Evolutionary conservation across 2,113 vertebrate genomes (phyloP).

Genomic region (Oplegnathus fasciatus): DNA sequence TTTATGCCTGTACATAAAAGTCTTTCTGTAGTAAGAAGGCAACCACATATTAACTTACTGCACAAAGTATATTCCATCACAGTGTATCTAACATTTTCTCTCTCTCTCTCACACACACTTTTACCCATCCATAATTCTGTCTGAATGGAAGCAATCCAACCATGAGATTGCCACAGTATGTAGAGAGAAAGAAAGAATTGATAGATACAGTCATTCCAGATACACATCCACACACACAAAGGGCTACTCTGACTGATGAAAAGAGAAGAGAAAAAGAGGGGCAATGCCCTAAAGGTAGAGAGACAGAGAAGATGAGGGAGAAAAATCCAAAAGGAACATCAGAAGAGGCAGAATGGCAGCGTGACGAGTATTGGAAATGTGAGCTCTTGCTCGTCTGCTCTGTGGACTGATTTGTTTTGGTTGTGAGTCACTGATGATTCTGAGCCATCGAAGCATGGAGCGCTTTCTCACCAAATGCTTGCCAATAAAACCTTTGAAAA

Average conservation of each 20-base stretch:
- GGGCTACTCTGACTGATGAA: conserved; percentile 21
- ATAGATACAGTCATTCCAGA: conserved; percentile 29
- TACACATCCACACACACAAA: conserved; percentile 30
- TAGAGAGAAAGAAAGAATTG: conserved; percentile 24
- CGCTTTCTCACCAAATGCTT: conserved; percentile 43
- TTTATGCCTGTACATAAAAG: not conserved
- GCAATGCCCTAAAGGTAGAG: conserved; percentile 45
- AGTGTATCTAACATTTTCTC: not conserved
- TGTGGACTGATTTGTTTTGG: conserved; percentile 66
- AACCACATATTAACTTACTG: not conserved
- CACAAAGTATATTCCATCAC: conserved; percentile 9
- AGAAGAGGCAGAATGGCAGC: conserved; percentile 51
- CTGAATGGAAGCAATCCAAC: conserved; percentile 51
- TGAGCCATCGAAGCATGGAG: conserved; percentile 30
- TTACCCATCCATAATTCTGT: conserved; percentile 25
- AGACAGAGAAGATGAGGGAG: conserved; percentile 15
- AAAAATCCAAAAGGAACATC: conserved; percentile 54
- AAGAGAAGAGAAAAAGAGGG: conserved; percentile 26
- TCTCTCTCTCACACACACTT: conserved; percentile 1
- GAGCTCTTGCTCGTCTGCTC: conserved; percentile 52
- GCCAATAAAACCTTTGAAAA: conserved; percentile 57
- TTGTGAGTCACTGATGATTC: conserved; percentile 72
- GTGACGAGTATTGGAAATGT: conserved; percentile 46
- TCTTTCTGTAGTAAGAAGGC: not conserved
- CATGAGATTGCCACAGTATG: conserved; percentile 35